These are phyloP conservation scores for Phyllopteryx taeniolatus DNA, from an alignment of 2,113 vertebrate genomes.

Conservation along the genomic window DNA sequence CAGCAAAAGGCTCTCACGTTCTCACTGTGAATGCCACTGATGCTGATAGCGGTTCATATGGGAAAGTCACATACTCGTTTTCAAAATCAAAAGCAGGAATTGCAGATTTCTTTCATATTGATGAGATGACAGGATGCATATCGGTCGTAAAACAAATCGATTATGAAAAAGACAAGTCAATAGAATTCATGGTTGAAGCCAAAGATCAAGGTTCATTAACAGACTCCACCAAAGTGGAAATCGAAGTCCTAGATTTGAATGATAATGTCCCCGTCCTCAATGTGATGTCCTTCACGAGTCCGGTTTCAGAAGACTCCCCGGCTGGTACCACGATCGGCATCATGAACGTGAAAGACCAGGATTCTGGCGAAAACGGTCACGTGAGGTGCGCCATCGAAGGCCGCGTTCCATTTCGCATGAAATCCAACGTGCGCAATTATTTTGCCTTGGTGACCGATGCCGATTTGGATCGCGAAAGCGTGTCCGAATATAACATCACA, in stretches of 20 bases:
- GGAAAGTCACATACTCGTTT: conserved; percentile 19
- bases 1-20: conserved; percentile 17
- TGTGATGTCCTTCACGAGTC: conserved; percentile 32
- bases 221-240: conserved; percentile 16
- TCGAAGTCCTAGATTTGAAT: conserved; percentile 24
- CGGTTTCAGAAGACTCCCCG: conserved; percentile 28
- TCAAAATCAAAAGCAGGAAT: conserved; percentile 8
- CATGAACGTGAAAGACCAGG: conserved; percentile 31
- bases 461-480: conserved; percentile 24
- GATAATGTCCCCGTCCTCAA: conserved; percentile 34
- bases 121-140: conserved; percentile 10
- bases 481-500: conserved; percentile 40
- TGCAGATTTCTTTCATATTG: conserved; percentile 8
- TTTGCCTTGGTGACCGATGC: conserved; percentile 30
- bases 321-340: conserved; percentile 33
- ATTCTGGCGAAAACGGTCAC: conserved; percentile 34
- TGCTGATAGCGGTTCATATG: conserved; percentile 44
- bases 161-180: conserved; percentile 34
- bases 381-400: conserved; percentile 17
- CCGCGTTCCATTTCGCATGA: conserved; percentile 19
- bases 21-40: conserved; percentile 45
- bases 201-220: conserved; percentile 36
- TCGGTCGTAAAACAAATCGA: conserved; percentile 7
- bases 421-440: conserved; percentile 25
- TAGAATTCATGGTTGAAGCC: conserved; percentile 25